Percentiles rank a stretch among this genome's conserved stretches.
These are phyloP conservation scores for Drosophila demipolita DNA, from an alignment of 2,888 invertebrate genomes.

Conservation along the genomic window DNA sequence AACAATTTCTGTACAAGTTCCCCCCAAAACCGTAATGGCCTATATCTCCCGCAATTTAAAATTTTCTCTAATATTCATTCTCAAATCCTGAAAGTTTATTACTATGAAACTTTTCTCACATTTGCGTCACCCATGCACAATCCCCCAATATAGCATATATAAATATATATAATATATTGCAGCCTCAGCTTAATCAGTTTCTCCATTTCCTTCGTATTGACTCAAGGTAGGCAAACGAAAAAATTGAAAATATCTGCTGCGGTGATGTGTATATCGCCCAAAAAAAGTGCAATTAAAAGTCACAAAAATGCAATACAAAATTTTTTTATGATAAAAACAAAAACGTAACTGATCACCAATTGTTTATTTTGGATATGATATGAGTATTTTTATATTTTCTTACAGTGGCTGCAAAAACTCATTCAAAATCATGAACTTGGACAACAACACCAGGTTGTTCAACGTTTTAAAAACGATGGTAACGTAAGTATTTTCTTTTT, in stretches of 20 bases:
- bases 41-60: too few relatives aligned
- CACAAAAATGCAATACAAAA: background rate
- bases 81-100: background rate
- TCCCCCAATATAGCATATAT: too few relatives aligned
- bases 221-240: too few relatives aligned
- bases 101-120: background rate
- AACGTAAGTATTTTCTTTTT: background rate
- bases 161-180: too few relatives aligned
- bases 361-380: background rate
- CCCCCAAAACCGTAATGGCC: too few relatives aligned
- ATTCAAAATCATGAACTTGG: constrained; percentile 1
- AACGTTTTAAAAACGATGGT: background rate
- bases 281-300: background rate
- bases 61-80: background rate
- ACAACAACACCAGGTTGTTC: background rate
- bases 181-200: too few relatives aligned
- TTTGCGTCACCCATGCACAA: too few relatives aligned
- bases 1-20: background rate
- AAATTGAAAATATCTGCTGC: too few relatives aligned
- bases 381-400: background rate
- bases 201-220: too few relatives aligned
- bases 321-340: background rate
- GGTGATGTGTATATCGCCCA: too few relatives aligned
- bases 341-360: background rate
- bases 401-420: background rate